These are phyloP conservation scores for Listrodromus nycthemerus DNA, from an alignment of 2,888 invertebrate species.

Conservation along the genomic window DNA sequence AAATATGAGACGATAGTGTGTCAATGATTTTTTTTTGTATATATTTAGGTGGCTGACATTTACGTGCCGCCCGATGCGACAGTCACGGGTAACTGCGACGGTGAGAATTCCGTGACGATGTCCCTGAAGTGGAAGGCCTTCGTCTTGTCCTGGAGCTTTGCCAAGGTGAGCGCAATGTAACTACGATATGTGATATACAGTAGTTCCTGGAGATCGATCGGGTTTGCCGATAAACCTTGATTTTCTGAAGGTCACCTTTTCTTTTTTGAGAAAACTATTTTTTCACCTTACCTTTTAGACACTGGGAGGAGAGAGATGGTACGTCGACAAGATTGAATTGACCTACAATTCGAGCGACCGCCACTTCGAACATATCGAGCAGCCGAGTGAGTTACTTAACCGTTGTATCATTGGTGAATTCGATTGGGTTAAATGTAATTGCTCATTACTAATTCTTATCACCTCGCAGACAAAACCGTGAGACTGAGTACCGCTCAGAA, in stretches of 20 bases:
- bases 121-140: slow-evolving; percentile 92
- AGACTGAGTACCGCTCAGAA: slow-evolving; percentile 86
- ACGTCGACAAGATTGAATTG: slow-evolving; percentile 91
- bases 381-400: slow-evolving; percentile 82
- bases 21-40: slow-evolving; percentile 67
- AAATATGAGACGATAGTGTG: too few relatives aligned
- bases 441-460: not conserved
- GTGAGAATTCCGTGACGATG: slow-evolving; percentile 90
- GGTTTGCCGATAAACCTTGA: not conserved
- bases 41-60: slow-evolving; percentile 88
- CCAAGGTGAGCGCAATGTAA: slow-evolving; percentile 87
- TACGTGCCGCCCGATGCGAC: slow-evolving; percentile 91
- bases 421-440: not conserved
- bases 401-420: not conserved
- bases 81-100: slow-evolving; percentile 90
- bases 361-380: slow-evolving; percentile 85
- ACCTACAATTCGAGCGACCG: slow-evolving; percentile 88
- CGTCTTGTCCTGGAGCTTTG: slow-evolving; percentile 90
- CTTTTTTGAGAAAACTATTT: not conserved
- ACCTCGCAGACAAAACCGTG: slow-evolving; percentile 84
- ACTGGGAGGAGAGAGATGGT: slow-evolving; percentile 96
- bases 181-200: slow-evolving; percentile 38
- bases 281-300: slow-evolving; percentile 86
- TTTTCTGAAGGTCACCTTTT: not conserved
- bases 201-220: not conserved